Conservation (phyloP, 1,140 invertebrate genomes). For the Drosophila nigrodunni region DNA sequence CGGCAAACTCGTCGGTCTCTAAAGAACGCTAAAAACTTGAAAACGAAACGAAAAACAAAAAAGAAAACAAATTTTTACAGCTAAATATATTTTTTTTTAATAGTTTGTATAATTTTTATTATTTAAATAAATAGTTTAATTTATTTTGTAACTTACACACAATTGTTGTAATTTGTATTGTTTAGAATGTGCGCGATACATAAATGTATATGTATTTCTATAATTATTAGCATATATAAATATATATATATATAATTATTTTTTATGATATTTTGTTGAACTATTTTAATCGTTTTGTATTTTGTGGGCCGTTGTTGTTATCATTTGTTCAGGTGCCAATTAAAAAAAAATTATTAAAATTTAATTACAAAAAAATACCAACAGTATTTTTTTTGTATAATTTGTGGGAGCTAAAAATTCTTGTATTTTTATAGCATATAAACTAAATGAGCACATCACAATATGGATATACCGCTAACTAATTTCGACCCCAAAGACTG, state of each 20-base stretch:
- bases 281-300: slow-evolving; percentile 8
- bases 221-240: background rate
- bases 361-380: slow-evolving; percentile 24
- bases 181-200: slow-evolving; percentile 63
- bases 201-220: slow-evolving; percentile 1
- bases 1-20: slow-evolving; percentile 86
- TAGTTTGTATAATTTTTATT: slow-evolving; percentile 50
- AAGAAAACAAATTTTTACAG: slow-evolving; percentile 49
- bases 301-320: slow-evolving; percentile 50
- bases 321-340: slow-evolving; percentile 15
- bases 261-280: background rate
- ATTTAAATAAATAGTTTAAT: slow-evolving; percentile 82
- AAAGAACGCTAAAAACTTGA: background rate
- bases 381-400: slow-evolving; percentile 18
- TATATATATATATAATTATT: background rate
- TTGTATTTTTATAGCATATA: slow-evolving; percentile 1
- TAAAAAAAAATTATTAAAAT: slow-evolving; percentile 25
- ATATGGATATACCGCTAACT: slow-evolving; percentile 75
- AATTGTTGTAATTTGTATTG: slow-evolving; percentile 55
- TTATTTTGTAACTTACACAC: slow-evolving; percentile 75
- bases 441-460: slow-evolving; percentile 76
- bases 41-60: background rate
- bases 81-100: slow-evolving; percentile 7
- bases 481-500: slow-evolving; percentile 11
- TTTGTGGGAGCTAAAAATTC: slow-evolving; percentile 8